Percentiles rank a stretch among this genome's conserved stretches.
Conservation (phyloP, 2,797 vertebrate genomes). For the Melanogrammus aeglefinus region DNA sequence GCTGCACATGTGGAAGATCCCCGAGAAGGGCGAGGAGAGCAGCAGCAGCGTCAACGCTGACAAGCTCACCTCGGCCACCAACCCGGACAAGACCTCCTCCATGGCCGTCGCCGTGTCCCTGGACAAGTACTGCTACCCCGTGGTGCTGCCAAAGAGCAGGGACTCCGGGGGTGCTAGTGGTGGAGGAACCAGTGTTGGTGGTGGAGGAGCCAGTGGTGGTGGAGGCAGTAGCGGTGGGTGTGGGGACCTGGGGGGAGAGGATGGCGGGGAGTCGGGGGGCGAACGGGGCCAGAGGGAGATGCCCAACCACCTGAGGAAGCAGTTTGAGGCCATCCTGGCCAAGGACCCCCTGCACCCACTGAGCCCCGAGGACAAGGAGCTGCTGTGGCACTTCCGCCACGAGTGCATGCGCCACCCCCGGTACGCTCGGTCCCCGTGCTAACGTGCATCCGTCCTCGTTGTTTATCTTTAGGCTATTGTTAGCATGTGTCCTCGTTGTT, state of each 20-base stretch:
- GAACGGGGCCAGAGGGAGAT: constrained; percentile 89
- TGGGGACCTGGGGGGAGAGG: constrained; percentile 51
- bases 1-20: constrained; percentile 98
- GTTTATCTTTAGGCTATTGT: background rate
- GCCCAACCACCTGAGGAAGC: constrained; percentile 95
- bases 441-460: background rate
- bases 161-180: constrained; percentile 51
- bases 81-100: constrained; percentile 91
- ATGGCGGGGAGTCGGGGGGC: constrained; percentile 66
- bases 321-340: constrained; percentile 88
- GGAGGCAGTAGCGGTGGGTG: constrained; percentile 20
- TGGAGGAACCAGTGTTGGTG: no score
- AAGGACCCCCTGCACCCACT: constrained; percentile 94
- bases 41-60: constrained; percentile 94
- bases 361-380: constrained; percentile 93
- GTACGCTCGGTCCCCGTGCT: background rate
- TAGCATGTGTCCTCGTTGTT: background rate
- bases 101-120: constrained; percentile 92
- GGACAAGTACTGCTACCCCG: constrained; percentile 94
- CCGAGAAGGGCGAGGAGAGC: constrained; percentile 91
- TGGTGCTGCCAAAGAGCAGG: constrained; percentile 90
- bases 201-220: constrained; percentile 17
- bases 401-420: constrained; percentile 93
- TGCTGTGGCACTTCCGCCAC: constrained; percentile 96
- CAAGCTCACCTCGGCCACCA: constrained; percentile 96